phyloP scores from a whole-genome alignment of 2,797 vertebrate species.

The Arctocebus calabarensis region DNA sequence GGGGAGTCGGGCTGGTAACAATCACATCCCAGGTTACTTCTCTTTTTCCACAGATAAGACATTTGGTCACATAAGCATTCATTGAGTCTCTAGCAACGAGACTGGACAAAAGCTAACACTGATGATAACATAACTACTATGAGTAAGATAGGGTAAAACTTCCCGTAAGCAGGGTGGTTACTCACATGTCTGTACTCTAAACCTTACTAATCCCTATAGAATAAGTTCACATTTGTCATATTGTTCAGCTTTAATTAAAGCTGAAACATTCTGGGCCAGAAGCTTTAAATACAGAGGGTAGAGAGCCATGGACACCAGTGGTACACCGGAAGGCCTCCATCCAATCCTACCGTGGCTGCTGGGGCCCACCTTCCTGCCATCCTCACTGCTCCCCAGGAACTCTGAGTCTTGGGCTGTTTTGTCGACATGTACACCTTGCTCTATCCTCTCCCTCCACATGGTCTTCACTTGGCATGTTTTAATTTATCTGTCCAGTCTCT shows the following conservation, averaged over 20 bases:
- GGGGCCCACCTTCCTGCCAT: rapidly evolving
- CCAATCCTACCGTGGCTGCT: not conserved
- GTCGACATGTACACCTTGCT: not conserved
- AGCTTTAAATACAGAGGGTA: not conserved
- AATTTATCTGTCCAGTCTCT: not conserved
- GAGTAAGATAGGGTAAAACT: not conserved
- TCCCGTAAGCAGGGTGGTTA: not conserved
- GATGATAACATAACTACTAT: not conserved
- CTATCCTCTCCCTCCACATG: not conserved
- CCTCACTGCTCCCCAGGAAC: not conserved
- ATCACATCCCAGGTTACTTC: not conserved
- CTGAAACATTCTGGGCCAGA: not conserved
- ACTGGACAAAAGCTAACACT: not conserved
- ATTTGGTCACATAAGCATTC: not conserved
- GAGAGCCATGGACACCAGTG: rapidly evolving
- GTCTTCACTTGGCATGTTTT: not conserved
- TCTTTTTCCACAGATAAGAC: slow-evolving; percentile 39
- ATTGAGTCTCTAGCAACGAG: slow-evolving; percentile 14
- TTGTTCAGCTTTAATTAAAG: not conserved
- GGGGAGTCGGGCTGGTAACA: not conserved
- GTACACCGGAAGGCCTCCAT: not conserved
- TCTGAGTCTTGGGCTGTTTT: rapidly evolving
- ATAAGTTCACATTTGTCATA: not conserved
- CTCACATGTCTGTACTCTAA: not conserved
- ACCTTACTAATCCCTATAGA: not conserved